Evolutionary conservation across 2,113 vertebrate genomes (phyloP).

Genomic region (Tachuris rubrigastra): DNA sequence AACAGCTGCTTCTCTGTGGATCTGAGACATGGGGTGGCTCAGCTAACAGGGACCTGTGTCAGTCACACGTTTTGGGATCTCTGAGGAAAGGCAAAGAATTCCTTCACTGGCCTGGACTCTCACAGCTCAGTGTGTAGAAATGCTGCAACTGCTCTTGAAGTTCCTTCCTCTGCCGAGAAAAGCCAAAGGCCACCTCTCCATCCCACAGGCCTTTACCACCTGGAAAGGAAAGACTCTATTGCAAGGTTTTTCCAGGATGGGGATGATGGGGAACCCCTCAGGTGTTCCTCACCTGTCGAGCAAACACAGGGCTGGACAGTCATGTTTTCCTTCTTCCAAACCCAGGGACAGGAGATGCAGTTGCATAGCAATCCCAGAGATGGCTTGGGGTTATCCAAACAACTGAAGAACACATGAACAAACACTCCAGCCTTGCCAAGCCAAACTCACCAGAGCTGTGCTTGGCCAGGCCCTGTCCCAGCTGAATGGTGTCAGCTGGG

Average conservation of each 20-base stretch:
- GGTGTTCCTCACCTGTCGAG: not conserved
- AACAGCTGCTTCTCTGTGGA: not conserved
- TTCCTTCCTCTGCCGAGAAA: not conserved
- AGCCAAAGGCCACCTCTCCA: not conserved
- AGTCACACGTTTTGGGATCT: accelerated
- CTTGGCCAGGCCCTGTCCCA: not conserved
- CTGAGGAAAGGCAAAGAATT: not conserved
- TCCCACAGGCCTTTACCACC: not conserved
- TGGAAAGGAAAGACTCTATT: not conserved
- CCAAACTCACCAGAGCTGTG: not conserved
- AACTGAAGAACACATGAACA: not conserved
- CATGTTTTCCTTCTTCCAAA: not conserved
- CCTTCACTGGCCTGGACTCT: not conserved
- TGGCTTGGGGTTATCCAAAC: not conserved
- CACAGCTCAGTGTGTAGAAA: not conserved
- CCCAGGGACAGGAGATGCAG: not conserved
- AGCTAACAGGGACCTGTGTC: not conserved
- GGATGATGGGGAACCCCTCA: not conserved
- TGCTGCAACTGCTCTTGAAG: not conserved
- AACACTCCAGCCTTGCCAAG: not conserved
- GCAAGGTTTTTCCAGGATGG: accelerated
- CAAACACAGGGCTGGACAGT: not conserved
- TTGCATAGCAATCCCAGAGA: not conserved
- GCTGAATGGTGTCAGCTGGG: not conserved
- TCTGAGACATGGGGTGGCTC: not conserved